A percentile compares a stretch with the other conserved stretches of the same genome.
Conservation (phyloP, 2,888 invertebrate species). For the Kryphioiulus occultus region DNA sequence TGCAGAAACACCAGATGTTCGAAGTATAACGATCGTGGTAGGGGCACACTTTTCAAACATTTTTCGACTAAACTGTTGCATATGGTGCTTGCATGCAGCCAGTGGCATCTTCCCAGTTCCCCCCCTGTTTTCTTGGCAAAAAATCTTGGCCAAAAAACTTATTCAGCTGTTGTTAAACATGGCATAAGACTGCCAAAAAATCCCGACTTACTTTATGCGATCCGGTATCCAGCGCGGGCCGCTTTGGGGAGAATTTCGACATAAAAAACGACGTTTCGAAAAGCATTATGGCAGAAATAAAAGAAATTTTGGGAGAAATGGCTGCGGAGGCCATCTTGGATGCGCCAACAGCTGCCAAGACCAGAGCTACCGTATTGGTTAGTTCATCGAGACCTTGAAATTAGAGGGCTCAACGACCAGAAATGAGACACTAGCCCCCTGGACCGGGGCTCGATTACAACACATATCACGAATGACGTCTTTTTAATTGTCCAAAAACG, state of each 20-base stretch:
- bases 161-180: neutral
- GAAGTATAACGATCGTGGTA: neutral
- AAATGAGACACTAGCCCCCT: neutral
- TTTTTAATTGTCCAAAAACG: slow-evolving; percentile 22
- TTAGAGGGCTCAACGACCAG: slow-evolving; percentile 42
- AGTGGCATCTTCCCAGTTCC: neutral
- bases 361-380: neutral
- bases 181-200: slow-evolving; percentile 1
- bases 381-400: slow-evolving; percentile 29
- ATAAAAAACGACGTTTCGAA: neutral
- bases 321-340: neutral
- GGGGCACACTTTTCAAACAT: neutral
- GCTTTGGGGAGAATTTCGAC: neutral
- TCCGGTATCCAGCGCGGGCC: neutral
- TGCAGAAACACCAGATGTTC: neutral
- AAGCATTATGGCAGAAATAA: neutral
- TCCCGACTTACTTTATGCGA: neutral
- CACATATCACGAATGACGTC: neutral
- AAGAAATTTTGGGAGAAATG: neutral
- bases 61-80: slow-evolving; percentile 27
- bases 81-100: slow-evolving; percentile 32
- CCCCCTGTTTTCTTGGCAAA: neutral
- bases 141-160: neutral
- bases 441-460: neutral
- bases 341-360: neutral